These are phyloP conservation scores for Drosophila gaucha DNA, from an alignment of 2,888 invertebrate species.

Conservation along the genomic window DNA sequence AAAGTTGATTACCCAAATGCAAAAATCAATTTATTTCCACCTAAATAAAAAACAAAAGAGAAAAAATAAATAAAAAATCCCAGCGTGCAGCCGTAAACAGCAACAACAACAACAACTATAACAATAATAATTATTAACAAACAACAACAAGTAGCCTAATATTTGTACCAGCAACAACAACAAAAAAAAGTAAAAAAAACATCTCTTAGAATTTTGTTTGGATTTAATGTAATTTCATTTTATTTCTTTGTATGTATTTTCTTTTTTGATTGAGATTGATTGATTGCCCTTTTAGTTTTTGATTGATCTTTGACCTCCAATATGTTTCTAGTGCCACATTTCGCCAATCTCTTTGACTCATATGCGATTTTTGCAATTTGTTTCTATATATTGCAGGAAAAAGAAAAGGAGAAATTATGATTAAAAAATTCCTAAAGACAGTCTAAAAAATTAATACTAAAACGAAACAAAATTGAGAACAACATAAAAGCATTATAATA, in stretches of 20 bases:
- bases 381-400: slow-evolving; percentile 82
- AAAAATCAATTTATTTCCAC: slow-evolving; percentile 40
- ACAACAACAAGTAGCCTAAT: slow-evolving; percentile 56
- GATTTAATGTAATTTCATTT: slow-evolving; percentile 12
- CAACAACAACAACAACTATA: slow-evolving; percentile 41
- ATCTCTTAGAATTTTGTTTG: slow-evolving; percentile 17
- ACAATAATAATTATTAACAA: slow-evolving; percentile 37
- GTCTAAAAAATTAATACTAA: slow-evolving; percentile 32
- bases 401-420: slow-evolving; percentile 84
- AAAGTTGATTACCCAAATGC: slow-evolving; percentile 14
- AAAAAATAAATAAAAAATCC: slow-evolving; percentile 9
- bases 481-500: slow-evolving; percentile 24
- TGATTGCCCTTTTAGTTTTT: slow-evolving; percentile 26
- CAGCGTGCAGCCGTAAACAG: slow-evolving; percentile 44
- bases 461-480: slow-evolving; percentile 41
- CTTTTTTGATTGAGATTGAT: slow-evolving; percentile 41
- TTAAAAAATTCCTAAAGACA: slow-evolving; percentile 78
- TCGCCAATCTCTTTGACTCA: slow-evolving; percentile 50
- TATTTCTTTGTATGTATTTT: slow-evolving; percentile 30
- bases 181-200: slow-evolving; percentile 9
- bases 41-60: slow-evolving; percentile 20
- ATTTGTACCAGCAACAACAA: slow-evolving; percentile 52
- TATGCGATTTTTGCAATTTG: slow-evolving; percentile 64
- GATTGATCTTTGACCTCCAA: slow-evolving; percentile 25
- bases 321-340: slow-evolving; percentile 47